These are phyloP conservation scores for Speoplatyrhinus poulsoni DNA, from an alignment of 2,113 vertebrate species.

Conservation along the genomic window DNA sequence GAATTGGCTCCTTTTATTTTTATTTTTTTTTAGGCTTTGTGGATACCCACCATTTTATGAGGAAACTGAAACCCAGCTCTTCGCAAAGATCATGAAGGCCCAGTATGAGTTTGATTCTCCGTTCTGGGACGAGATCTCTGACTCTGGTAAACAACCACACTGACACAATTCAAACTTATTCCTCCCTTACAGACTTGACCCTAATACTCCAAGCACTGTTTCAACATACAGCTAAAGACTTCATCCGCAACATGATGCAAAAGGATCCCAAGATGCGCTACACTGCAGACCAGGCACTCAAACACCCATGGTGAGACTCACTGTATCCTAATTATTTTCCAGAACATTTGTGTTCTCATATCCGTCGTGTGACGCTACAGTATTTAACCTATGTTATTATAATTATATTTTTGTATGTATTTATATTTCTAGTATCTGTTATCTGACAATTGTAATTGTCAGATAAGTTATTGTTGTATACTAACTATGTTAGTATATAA, in stretches of 20 bases:
- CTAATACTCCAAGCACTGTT: conserved; percentile 1
- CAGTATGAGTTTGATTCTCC: conserved; percentile 96
- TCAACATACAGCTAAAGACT: conserved; percentile 86
- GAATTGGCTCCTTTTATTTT: not conserved
- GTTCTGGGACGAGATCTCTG: conserved; percentile 96
- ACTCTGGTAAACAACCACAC: conserved; percentile 80
- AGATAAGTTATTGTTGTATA: too few species aligned
- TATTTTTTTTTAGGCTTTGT: conserved; percentile 79
- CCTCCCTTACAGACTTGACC: not conserved
- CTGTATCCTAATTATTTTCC: too few species aligned
- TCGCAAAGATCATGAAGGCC: conserved; percentile 95
- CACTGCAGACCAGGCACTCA: conserved; percentile 86
- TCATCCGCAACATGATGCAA: conserved; percentile 92
- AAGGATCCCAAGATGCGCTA: conserved; percentile 87
- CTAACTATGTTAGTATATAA: too few species aligned
- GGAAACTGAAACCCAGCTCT: conserved; percentile 91
- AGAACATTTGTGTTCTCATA: too few species aligned
- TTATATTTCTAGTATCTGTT: too few species aligned
- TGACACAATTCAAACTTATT: not conserved
- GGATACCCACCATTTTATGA: conserved; percentile 98
- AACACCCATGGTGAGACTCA: conserved; percentile 89
- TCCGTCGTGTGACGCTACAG: too few species aligned
- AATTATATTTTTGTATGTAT: too few species aligned
- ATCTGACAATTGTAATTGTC: too few species aligned
- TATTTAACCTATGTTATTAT: too few species aligned